Evolutionary conservation across 2,888 invertebrate species (phyloP).

Genomic region (Drosophila kuntzei): DNA sequence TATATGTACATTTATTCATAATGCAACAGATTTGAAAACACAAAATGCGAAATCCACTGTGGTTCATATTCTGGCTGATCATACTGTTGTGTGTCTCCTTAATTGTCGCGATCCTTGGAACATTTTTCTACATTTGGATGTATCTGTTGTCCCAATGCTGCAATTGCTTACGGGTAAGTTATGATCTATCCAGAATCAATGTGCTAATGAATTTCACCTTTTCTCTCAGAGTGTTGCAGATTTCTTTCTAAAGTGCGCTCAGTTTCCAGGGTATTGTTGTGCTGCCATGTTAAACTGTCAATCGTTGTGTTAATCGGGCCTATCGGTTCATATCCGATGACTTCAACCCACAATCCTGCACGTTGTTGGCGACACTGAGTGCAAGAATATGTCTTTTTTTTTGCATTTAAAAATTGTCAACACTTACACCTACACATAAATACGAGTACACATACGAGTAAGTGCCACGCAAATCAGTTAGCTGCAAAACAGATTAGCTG

Average conservation of each 20-base stretch:
- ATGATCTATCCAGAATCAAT: not conserved
- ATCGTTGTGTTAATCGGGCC: slow-evolving; percentile 27
- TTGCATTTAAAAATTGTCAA: not conserved
- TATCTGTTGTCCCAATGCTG: slow-evolving; percentile 46
- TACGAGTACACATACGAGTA: not conserved
- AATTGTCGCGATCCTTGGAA: slow-evolving; percentile 35
- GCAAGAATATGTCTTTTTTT: not conserved
- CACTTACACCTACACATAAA: slow-evolving; percentile 5
- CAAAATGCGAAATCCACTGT: slow-evolving; percentile 47
- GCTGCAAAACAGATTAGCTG: slow-evolving; percentile 27
- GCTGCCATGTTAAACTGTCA: slow-evolving; percentile 52
- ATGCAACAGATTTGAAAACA: not conserved
- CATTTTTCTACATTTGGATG: slow-evolving; percentile 37
- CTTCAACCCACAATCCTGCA: not conserved
- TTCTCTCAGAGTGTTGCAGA: slow-evolving; percentile 31
- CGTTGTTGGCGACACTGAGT: not conserved
- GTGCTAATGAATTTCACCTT: too few species aligned
- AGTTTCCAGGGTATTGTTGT: slow-evolving; percentile 51
- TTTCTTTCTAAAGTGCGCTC: slow-evolving; percentile 43
- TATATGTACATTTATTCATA: not conserved
- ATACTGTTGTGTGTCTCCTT: slow-evolving; percentile 34
- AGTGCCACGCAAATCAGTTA: slow-evolving; percentile 30
- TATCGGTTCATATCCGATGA: slow-evolving; percentile 11
- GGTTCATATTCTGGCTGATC: slow-evolving; percentile 49
- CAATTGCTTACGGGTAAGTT: slow-evolving; percentile 44